These are phyloP conservation scores for Halcyon badia DNA, from an alignment of 2,797 vertebrate species.

Conservation along the genomic window DNA sequence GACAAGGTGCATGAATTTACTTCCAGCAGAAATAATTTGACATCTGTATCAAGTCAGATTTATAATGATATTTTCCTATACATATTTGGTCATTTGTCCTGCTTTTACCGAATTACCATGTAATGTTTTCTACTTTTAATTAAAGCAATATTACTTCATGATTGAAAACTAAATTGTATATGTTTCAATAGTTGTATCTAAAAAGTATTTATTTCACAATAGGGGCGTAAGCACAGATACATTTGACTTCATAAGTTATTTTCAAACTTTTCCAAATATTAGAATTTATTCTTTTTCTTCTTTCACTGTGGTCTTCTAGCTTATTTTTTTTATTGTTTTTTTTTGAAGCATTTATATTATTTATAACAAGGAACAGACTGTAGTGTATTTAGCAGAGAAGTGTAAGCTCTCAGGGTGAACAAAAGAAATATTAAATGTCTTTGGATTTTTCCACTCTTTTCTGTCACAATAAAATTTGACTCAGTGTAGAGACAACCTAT, in stretches of 20 bases:
- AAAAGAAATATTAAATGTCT: constrained; percentile 56
- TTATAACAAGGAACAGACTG: constrained; percentile 40
- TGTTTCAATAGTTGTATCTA: background rate
- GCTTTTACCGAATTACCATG: background rate
- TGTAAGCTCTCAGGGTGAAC: constrained; percentile 22
- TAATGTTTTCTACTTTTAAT: background rate
- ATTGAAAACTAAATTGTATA: background rate
- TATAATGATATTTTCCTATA: background rate
- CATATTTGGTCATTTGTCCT: background rate
- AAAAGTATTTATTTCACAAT: background rate
- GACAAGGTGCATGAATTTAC: background rate
- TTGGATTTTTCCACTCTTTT: constrained; percentile 35
- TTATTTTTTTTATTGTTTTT: constrained; percentile 33
- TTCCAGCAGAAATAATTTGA: background rate
- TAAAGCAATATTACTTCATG: background rate
- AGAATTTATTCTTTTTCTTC: background rate
- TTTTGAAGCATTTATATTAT: constrained; percentile 21
- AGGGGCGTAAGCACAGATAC: background rate
- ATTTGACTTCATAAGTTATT: background rate
- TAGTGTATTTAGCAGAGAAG: constrained; percentile 48
- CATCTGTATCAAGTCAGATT: background rate
- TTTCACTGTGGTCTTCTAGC: background rate
- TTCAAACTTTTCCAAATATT: constrained; percentile 4
- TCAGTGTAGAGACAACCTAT: constrained; percentile 34
- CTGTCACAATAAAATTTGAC: constrained; percentile 44